Base-by-base conservation (phyloP, 1,140 invertebrate species). In the Drosophila carrolli region DNA sequence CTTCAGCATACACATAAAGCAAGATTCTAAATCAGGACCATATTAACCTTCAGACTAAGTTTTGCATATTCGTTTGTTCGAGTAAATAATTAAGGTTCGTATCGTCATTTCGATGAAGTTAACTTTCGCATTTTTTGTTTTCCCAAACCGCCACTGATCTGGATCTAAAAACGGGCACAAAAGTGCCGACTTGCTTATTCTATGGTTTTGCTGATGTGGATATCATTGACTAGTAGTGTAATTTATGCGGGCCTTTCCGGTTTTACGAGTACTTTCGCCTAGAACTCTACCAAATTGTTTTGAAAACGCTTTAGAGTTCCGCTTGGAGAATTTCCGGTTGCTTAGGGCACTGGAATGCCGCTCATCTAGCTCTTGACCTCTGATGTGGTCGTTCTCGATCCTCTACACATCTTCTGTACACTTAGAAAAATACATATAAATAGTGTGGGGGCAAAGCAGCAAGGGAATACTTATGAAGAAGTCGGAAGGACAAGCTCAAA, bases 341-440 rank as follows among this genome's bases (percentile, higher is more conserved):
- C 32, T 23, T 58, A 71, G 63, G 66, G 78, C 82, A 85, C 81
- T 19, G 76, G 81, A 85, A 85, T 80, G 75, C 81, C 80, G 23
- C 57, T 50, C 41, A 37, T 46, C 48, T 50, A 40, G 27, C 27
- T 14, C 35, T 16, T 53, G 44, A 44, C 35, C 19, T 16, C 4
- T 32, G 37, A 5, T 37, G 29, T 2, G 37, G n/a, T 46, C 43
- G 59, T 38, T 11, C 38, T 37, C 27, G 9, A 32, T 29, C 27
- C 9, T 9, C 59, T 48, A 37, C 27, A 14, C 16, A 8, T 41
- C 37, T 35, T 61, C 19, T 54, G 48, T 73, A 74, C 70, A 74
- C 32, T 66, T 67, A 76, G 47, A 76, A 76, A 76, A 76, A 59
- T 62, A 74, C 70, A 72, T 73, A 61, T 50, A 73, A 61, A 73